Evolutionary conservation across 2,113 vertebrate genomes (phyloP).

Genomic region (Hippocampus abdominalis): DNA sequence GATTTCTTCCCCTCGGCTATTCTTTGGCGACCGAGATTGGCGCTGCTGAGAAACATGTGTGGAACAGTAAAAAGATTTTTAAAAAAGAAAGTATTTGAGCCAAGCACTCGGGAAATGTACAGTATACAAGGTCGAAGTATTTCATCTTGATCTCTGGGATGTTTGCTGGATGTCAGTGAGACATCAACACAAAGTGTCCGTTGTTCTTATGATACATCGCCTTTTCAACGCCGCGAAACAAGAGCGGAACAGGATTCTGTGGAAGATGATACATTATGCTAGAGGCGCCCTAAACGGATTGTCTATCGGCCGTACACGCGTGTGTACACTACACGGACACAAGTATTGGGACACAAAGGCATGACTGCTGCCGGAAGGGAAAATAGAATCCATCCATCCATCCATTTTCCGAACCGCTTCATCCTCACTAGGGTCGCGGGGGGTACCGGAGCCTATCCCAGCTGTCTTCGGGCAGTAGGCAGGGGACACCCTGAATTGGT

Average conservation of each 20-base stretch:
- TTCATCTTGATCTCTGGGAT: conserved; percentile 10
- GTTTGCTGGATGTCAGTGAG: neutral
- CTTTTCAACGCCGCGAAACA: conserved; percentile 3
- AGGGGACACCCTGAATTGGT: no score
- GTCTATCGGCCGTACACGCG: conserved; percentile 10
- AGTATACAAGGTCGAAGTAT: neutral
- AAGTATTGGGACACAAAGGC: neutral
- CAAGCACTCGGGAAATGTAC: conserved; percentile 19
- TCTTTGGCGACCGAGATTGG: conserved; percentile 18
- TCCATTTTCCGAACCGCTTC: no score
- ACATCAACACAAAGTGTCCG: conserved; percentile 6
- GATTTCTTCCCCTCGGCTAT: conserved; percentile 19
- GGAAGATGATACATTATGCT: conserved; percentile 22
- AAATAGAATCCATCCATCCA: no score
- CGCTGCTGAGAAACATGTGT: conserved; percentile 16
- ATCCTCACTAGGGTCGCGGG: no score
- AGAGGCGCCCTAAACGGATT: conserved; percentile 17
- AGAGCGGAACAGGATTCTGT: conserved; percentile 11
- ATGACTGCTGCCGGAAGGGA: neutral
- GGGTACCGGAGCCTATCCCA: no score
- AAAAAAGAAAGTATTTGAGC: neutral
- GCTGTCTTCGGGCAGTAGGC: no score
- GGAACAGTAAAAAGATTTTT: neutral
- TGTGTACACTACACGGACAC: neutral
- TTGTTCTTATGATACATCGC: conserved; percentile 7